A percentile compares a stretch with the other conserved stretches of the same genome.
These are phyloP conservation scores for Carpatolechia fugitivella DNA, from an alignment of 2,888 invertebrate genomes.

Conservation along the genomic window DNA sequence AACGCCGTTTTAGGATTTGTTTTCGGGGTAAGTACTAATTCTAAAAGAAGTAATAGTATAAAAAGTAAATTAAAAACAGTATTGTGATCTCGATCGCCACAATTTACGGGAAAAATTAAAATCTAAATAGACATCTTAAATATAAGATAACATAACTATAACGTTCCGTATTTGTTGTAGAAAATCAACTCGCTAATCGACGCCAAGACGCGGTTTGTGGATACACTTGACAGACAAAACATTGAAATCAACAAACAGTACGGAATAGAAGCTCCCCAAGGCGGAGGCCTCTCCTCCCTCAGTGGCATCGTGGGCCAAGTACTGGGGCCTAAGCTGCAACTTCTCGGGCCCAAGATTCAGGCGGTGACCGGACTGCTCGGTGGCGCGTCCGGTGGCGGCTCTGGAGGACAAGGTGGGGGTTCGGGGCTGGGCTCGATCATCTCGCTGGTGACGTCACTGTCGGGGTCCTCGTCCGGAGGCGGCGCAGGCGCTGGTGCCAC, in stretches of 20 bases:
- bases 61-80: not conserved
- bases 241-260: conserved; percentile 87
- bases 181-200: conserved; percentile 91
- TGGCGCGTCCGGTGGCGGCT: conserved; percentile 78
- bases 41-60: not conserved
- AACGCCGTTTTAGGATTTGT: conserved; percentile 90
- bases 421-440: conserved; percentile 64
- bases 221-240: conserved; percentile 84
- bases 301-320: conserved; percentile 84
- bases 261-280: conserved; percentile 83
- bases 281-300: conserved; percentile 78
- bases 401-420: conserved; percentile 74
- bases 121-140: too few relatives aligned
- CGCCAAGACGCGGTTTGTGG: conserved; percentile 86
- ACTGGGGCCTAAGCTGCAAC: conserved; percentile 84
- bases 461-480: conserved; percentile 74
- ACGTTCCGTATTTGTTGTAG: conserved; percentile 61
- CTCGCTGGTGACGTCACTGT: conserved; percentile 68
- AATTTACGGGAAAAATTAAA: too few relatives aligned
- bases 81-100: not conserved
- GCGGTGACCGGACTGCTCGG: conserved; percentile 76
- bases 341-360: conserved; percentile 83
- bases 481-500: conserved; percentile 56
- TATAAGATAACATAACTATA: too few relatives aligned
- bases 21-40: conserved; percentile 84